A percentile compares a stretch with the other conserved stretches of the same genome.
phyloP scores from a whole-genome alignment of 2,797 vertebrate genomes.

The Lacerta viridis region DNA sequence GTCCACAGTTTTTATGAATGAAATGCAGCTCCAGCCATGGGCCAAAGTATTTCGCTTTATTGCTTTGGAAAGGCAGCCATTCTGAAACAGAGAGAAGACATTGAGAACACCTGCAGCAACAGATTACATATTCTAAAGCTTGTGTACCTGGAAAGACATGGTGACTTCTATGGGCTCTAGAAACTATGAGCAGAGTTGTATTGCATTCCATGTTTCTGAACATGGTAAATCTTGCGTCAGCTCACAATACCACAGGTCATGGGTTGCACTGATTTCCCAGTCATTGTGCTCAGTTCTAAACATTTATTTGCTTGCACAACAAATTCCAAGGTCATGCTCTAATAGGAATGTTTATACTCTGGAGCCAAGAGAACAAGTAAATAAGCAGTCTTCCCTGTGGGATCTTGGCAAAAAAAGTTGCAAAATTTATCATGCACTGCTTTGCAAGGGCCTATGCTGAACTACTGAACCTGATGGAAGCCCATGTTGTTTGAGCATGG shows the following conservation, averaged over 20 bases:
- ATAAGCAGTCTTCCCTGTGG: background rate
- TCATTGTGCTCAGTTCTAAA: conserved; percentile 11
- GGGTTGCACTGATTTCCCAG: background rate
- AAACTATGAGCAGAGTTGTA: background rate
- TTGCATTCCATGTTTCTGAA: background rate
- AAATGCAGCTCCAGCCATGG: background rate
- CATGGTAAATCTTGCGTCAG: background rate
- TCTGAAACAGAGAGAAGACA: background rate
- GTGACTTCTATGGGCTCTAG: background rate
- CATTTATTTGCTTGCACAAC: background rate
- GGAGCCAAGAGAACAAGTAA: background rate
- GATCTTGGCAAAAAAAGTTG: background rate
- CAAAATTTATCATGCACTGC: background rate
- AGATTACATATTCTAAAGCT: background rate
- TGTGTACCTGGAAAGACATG: background rate
- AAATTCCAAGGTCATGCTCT: background rate
- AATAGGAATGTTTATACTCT: background rate
- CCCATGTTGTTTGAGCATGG: background rate
- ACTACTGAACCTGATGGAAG: background rate
- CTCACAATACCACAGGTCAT: background rate
- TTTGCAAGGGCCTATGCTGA: background rate
- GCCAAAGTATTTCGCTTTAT: background rate
- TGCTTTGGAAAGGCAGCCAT: background rate
- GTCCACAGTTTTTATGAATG: background rate
- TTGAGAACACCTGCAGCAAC: background rate